Conservation (phyloP, 2,888 invertebrate species). For the Pristionchus exspectatus region DNA sequence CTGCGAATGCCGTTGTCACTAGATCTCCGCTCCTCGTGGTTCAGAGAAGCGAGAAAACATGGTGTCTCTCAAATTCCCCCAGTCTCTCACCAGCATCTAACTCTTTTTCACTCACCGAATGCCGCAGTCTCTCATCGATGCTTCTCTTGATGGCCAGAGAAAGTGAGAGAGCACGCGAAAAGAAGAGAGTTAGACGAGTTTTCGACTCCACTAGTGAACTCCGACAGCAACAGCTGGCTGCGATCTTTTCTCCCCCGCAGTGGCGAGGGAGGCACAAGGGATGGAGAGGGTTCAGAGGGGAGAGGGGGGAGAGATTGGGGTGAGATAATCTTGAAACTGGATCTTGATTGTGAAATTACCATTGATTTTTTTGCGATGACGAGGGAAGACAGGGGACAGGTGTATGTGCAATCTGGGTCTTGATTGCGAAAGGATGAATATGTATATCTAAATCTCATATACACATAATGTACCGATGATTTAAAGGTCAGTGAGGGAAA, state of each 20-base stretch:
- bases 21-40: too few species aligned
- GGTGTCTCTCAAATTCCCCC: neutral
- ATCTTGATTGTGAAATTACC: too few species aligned
- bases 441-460: too few species aligned
- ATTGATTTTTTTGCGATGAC: too few species aligned
- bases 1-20: too few species aligned
- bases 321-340: too few species aligned
- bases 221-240: constrained; percentile 19
- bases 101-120: neutral
- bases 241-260: constrained; percentile 38
- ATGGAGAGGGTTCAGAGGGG: neutral
- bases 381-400: too few species aligned
- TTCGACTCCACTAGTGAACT: neutral
- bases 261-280: constrained; percentile 15
- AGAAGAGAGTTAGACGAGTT: neutral
- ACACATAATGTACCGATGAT: too few species aligned
- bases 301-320: neutral
- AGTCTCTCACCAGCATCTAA: neutral
- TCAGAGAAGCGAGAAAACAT: too few species aligned
- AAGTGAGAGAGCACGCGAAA: neutral
- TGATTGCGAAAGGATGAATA: too few species aligned
- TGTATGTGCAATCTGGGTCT: too few species aligned
- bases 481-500: too few species aligned
- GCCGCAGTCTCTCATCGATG: neutral
- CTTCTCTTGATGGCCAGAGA: neutral